Evolutionary conservation across 2,888 invertebrate species (phyloP).

Genomic region (Uropetala carovei): DNA sequence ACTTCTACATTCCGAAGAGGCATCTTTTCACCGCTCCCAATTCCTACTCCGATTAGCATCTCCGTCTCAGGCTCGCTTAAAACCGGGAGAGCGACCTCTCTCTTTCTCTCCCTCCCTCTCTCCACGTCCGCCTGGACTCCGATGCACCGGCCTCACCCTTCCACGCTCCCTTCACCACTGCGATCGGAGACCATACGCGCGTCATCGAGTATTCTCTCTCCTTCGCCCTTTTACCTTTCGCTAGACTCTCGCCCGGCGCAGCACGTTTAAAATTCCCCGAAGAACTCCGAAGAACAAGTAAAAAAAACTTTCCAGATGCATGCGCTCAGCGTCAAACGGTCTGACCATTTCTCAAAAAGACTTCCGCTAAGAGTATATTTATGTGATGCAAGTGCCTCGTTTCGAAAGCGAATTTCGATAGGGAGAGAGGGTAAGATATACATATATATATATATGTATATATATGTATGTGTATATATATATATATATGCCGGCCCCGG

Average conservation of each 20-base stretch:
- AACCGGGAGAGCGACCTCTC: not conserved
- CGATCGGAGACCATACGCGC: not conserved
- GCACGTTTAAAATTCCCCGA: not conserved
- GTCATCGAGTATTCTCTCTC: not conserved
- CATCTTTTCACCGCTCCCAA: not conserved
- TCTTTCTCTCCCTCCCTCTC: no score
- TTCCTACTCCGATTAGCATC: not conserved
- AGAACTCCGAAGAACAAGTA: not conserved
- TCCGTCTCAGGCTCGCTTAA: not conserved
- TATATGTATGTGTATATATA: no score
- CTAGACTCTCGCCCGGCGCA: not conserved
- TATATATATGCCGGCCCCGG: no score
- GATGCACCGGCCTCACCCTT: not conserved
- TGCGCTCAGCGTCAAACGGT: not conserved
- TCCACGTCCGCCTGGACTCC: not conserved
- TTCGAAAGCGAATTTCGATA: not conserved
- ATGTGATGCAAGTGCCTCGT: not conserved
- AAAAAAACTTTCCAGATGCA: not conserved
- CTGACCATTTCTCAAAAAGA: not conserved
- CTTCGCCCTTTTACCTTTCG: not conserved
- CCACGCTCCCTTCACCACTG: not conserved
- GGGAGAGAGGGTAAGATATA: not conserved
- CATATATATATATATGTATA: no score
- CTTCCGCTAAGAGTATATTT: slow-evolving; percentile 3
- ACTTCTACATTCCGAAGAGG: not conserved